Base-by-base conservation (phyloP, 2,888 invertebrate genomes). In the Drosophila mimica region DNA sequence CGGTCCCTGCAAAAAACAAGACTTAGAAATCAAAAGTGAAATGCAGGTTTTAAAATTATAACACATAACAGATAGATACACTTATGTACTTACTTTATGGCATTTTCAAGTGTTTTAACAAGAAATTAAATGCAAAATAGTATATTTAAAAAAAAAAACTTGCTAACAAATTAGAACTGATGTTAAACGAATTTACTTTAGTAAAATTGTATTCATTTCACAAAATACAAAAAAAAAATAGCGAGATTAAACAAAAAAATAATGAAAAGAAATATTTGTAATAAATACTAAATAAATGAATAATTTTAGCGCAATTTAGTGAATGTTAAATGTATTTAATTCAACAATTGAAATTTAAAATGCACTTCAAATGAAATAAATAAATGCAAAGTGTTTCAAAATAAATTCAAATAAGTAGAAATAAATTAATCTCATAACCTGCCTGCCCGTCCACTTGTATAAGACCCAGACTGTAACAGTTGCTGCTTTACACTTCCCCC, bases 121-220 rank as follows among this genome's bases (percentile, higher is more conserved):
- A 61, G 20, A 58, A 65, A 70, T 67, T 31, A 31, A 53, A 33
- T 74, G n/a, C 38, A 40, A 53, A 59, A 48, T 30, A 33, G 36
- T 34, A 72, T 48, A 60, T 51, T 28, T 51, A 71, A 60, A 63
- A 59, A 68, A 67, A 73, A 66, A 71, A 80, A 74, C 48, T 79
- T 89, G 75, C 63, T 76, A 79, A 79, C 60, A 66, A 75, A 82
- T 83, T 91, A 90, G 91, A 91, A 92, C 92, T 91, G 91, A 88
- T 85, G 91, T 88, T 88, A 82, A 90, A 91, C 92, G 92, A 92
- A 92, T 92, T 91, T 91, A 92, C 92, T 92, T 91, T 92, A 91
- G 82, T 73, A 61, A 90, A 89, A 89, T 76, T 82, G 89, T 91
- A 87, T 90, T 89, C 82, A 90, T 76, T 77, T 77, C 76, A 75